Conservation (phyloP, 1,140 invertebrate genomes). For the Vanessa tameamea region DNA sequence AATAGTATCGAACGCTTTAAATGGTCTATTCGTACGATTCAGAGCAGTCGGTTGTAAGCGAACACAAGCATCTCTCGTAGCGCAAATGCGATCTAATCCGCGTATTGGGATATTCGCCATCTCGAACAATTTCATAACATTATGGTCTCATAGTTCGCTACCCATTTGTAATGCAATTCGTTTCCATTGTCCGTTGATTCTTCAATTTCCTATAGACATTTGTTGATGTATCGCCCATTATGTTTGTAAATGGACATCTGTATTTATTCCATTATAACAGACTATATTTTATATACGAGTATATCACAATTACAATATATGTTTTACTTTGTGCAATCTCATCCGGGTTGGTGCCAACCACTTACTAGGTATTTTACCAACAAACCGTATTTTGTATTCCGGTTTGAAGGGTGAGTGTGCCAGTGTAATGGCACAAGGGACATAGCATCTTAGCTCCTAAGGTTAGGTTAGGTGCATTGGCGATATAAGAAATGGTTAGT, state of each 20-base stretch:
- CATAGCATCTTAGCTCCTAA: too few species aligned
- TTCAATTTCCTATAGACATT: constrained; percentile 34
- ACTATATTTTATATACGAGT: constrained; percentile 3
- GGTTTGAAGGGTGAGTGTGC: too few species aligned
- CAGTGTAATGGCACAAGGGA: too few species aligned
- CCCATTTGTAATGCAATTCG: constrained; percentile 31
- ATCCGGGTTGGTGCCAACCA: too few species aligned
- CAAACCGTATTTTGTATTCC: too few species aligned
- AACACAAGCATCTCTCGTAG: constrained; percentile 17
- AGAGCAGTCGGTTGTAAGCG: constrained; percentile 4
- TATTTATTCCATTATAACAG: neutral
- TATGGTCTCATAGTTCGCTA: constrained; percentile 25
- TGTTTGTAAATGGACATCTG: neutral
- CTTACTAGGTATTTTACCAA: too few species aligned
- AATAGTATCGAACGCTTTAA: constrained; percentile 12
- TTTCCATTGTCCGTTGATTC: constrained; percentile 36
- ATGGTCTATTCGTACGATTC: neutral
- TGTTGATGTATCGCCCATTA: constrained; percentile 13
- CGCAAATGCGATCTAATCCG: constrained; percentile 27
- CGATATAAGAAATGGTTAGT: too few species aligned
- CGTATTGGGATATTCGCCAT: constrained; percentile 17
- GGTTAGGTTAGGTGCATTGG: too few species aligned
- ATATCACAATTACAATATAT: neutral
- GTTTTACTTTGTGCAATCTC: too few species aligned
- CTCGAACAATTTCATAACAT: constrained; percentile 23